Conservation (phyloP, 1,140 invertebrate species). For the Bilobella aurantiaca region DNA sequence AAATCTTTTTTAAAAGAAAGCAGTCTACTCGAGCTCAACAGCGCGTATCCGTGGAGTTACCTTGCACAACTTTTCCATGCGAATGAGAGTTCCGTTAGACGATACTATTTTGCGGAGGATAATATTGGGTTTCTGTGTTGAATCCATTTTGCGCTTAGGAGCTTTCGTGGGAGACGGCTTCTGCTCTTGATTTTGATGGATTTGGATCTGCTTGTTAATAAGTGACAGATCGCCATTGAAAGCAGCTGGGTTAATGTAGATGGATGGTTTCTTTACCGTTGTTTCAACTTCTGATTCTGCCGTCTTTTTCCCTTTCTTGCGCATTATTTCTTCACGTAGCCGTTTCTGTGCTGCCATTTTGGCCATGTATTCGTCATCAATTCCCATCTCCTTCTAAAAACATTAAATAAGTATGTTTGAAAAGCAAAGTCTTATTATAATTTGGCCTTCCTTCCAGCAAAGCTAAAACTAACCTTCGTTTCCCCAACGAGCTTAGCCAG, state of each 20-base stretch:
- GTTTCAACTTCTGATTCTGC: not conserved
- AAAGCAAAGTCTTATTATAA: not conserved
- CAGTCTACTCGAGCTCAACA: not conserved
- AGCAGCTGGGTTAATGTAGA: conserved; percentile 28
- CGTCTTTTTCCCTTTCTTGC: conserved; percentile 22
- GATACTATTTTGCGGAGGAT: conserved; percentile 28
- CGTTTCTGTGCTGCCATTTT: conserved; percentile 28
- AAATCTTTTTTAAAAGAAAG: not conserved
- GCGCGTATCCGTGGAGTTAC: not conserved
- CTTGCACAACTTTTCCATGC: conserved; percentile 27
- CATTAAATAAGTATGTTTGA: not conserved
- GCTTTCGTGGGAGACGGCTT: not conserved
- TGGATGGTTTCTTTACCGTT: conserved; percentile 2
- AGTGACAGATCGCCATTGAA: conserved; percentile 24
- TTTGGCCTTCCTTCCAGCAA: too few relatives aligned
- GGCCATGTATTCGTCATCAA: conserved; percentile 28
- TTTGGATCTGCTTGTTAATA: conserved; percentile 17
- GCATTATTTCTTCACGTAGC: conserved; percentile 23
- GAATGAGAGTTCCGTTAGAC: conserved; percentile 33
- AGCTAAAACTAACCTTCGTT: conserved; percentile 17
- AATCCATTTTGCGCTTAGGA: conserved; percentile 13
- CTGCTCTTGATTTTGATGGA: conserved; percentile 14
- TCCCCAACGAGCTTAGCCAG: conserved; percentile 18
- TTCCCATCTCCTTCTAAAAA: conserved; percentile 26
- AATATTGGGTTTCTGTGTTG: conserved; percentile 22